A percentile compares a stretch with the other conserved stretches of the same genome.
Evolutionary conservation across 2,113 vertebrate species (phyloP).

Genomic region (Salvelinus fontinalis): DNA sequence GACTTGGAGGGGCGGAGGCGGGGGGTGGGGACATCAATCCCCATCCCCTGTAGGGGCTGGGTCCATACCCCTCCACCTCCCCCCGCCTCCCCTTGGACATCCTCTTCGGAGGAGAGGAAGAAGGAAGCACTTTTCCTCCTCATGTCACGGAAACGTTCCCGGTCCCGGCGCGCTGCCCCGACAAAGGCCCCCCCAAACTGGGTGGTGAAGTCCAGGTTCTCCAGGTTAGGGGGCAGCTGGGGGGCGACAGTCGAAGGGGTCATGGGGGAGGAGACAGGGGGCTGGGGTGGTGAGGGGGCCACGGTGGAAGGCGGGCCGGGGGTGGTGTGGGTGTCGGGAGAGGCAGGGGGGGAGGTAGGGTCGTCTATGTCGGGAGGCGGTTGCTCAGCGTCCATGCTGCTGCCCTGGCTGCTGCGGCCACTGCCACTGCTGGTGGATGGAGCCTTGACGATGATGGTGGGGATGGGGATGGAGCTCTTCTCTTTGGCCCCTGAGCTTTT

Average conservation of each 20-base stretch:
- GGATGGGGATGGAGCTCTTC: slow-evolving; percentile 90
- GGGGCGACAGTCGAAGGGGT: slow-evolving; percentile 60
- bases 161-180: slow-evolving; percentile 80
- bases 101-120: slow-evolving; percentile 88
- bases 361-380: slow-evolving; percentile 58
- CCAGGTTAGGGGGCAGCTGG: slow-evolving; percentile 54
- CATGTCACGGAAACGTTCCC: slow-evolving; percentile 86
- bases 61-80: slow-evolving; percentile 54
- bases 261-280: slow-evolving; percentile 70
- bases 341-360: slow-evolving; percentile 44
- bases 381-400: slow-evolving; percentile 86
- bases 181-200: slow-evolving; percentile 77
- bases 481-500: slow-evolving; percentile 69
- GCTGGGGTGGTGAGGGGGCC: slow-evolving; percentile 65
- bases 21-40: slow-evolving; percentile 67
- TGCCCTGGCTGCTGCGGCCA: slow-evolving; percentile 89
- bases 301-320: slow-evolving; percentile 73
- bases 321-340: slow-evolving; percentile 42
- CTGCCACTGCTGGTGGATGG: slow-evolving; percentile 90
- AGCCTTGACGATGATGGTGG: slow-evolving; percentile 91
- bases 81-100: slow-evolving; percentile 67
- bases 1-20: slow-evolving; percentile 88
- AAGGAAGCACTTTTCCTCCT: slow-evolving; percentile 86
- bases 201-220: slow-evolving; percentile 78
- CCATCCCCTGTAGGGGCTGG: slow-evolving; percentile 58